Base-by-base conservation (phyloP, 2,797 vertebrate genomes). In the Sebastes hubbsi region DNA sequence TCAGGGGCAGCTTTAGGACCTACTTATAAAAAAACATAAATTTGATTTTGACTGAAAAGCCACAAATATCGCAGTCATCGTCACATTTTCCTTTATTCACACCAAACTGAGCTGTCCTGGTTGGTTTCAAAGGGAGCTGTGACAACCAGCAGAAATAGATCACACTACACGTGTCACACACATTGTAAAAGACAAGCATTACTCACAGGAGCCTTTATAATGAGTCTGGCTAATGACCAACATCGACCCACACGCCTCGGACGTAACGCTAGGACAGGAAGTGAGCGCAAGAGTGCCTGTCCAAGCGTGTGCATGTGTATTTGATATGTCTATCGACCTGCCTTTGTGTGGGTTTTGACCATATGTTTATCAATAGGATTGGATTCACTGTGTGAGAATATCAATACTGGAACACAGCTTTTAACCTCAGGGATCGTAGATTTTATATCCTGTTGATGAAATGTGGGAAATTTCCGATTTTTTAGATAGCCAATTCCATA, bases 141-240 rank as follows among this genome's bases (percentile, higher is more conserved):
- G 67, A 81, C 79, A 82, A 78, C 42, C 20, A 38, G 54, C 54
- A 68, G 64, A 85, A 88, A 87, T 72, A 86, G 74, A 73, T 63
- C 62, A 30, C 60, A 32, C 56, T 6, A 46, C 60, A 73, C 46
- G 79, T 83, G 72, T 77, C 72, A 76, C 61, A 52, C 74, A 63
- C 49, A 49, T 52, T 77, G 46, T 77, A 8, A 78, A 58, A 72
- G 81, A 81, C 5, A 2, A 65, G 52, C 10, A 73, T 92, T 87
- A 88, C 79, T 87, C 89, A 92, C 27, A 6, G 58, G 18, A 79
- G 75, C 60, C 10, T 12, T 78, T 59, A 38, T 67, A 80, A 88
- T 69, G 77, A 80, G 72, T 58, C 42, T 36, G 66, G 32, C 78
- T 85, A 85, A 88, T 82, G 72, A 86, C 66, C 55, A 67, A 54